Evolutionary conservation across 2,888 invertebrate species (phyloP).

Genomic region (Trachelus troglodyta): DNA sequence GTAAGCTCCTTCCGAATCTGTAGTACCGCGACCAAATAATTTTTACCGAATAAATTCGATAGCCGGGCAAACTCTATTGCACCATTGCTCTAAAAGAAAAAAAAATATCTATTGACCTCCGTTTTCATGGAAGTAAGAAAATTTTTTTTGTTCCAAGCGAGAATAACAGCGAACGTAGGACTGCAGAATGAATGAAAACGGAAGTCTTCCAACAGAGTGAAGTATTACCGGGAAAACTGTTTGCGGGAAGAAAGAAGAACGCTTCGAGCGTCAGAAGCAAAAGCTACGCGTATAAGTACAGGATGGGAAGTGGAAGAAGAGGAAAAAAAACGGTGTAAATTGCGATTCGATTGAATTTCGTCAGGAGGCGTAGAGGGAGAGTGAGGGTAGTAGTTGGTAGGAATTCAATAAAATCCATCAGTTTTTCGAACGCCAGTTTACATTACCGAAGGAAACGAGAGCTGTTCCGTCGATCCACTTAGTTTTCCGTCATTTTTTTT

Average conservation of each 20-base stretch:
- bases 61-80: neutral
- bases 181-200: neutral
- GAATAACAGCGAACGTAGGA: neutral
- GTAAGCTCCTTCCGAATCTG: neutral
- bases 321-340: constrained; percentile 6
- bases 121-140: neutral
- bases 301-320: neutral
- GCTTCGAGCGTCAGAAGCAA: neutral
- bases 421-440: neutral
- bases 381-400: neutral
- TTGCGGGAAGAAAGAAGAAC: neutral
- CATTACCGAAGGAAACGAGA: neutral
- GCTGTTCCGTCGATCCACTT: neutral
- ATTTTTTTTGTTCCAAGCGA: neutral
- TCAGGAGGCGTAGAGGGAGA: neutral
- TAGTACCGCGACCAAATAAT: neutral
- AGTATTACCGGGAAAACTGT: neutral
- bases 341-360: constrained; percentile 6
- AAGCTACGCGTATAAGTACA: neutral
- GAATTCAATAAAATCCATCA: constrained; percentile 10
- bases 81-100: neutral
- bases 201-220: neutral
- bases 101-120: neutral
- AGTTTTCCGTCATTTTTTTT: neutral
- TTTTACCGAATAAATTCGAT: neutral